Evolutionary conservation across 1,140 invertebrate genomes (phyloP), one percentile per base, ranked within the genome.

Genomic region (Euglossa dilemma): DNA sequence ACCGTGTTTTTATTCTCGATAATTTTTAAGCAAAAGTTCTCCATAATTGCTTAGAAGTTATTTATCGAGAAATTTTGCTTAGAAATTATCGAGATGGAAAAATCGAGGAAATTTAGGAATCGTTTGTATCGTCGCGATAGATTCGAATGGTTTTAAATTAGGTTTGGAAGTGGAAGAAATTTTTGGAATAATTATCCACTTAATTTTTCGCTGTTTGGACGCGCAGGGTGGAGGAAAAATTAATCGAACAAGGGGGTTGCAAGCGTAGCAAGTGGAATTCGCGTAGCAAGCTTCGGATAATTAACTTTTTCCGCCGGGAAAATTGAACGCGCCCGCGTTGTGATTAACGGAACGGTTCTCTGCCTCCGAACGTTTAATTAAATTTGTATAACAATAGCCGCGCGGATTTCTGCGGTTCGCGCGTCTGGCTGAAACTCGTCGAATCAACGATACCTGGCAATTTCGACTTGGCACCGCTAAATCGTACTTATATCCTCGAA

Each of bases 281-380:
- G 18, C 43, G 8, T 23, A 18, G n/a, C 18, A 43, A 11, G n/a
- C n/a, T 45, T 56, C 18, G 81, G 50, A 73, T 87, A 83, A 87
- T 87, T 87, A 86, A 86, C 77, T 63, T 85, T 87, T 79, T 36
- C 82, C n/a, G 47, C 52, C 2, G 11, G 8, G 14, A 56, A 70
- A 70, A 83, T 70, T 28, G 50, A 47, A n/a, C 66, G 6, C 18
- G 52, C 23, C 0, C 23, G 28, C 45, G 28, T 16, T 4, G 23
- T 25, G 9, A 66, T 76, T 52, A 76, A 66, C 28, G 3, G 12
- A 36, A 36, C 18, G 5, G 14, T 25, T 25, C 45, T 18, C 16
- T 6, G 16, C 11, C 54, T 47, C 57, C 2, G 18, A 28, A 20
- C 45, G 73, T 75, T 63, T 75, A 75, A 63, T 75, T 75, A 61